phyloP scores from a whole-genome alignment of 2,113 vertebrate genomes.

The Marmota flaviventris region DNA sequence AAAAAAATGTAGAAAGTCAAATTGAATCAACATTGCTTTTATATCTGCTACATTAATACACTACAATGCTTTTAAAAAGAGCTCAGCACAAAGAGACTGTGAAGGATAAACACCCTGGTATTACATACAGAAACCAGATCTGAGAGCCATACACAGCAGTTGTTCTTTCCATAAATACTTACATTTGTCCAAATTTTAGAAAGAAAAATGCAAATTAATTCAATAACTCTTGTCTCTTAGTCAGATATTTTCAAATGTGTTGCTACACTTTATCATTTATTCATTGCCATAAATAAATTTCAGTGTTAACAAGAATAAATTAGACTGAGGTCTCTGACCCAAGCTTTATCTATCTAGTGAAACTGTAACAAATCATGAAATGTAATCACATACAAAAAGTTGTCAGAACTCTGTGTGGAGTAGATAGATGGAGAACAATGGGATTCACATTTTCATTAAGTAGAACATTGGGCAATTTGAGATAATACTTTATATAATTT shows the following conservation, averaged over 20 bases:
- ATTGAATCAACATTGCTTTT: neutral
- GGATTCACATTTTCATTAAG: neutral
- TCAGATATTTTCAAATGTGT: conserved; percentile 74
- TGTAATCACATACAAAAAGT: neutral
- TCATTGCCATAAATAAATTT: conserved; percentile 45
- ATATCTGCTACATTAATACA: neutral
- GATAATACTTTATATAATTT: neutral
- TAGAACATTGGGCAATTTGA: neutral
- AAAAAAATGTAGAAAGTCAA: conserved; percentile 17
- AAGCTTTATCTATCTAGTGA: neutral
- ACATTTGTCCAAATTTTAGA: conserved; percentile 72
- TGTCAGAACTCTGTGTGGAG: neutral
- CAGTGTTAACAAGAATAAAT: neutral
- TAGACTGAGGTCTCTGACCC: conserved; percentile 39
- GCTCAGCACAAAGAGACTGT: neutral
- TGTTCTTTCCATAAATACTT: conserved; percentile 77
- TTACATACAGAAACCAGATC: conserved; percentile 33
- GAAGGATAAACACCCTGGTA: conserved; percentile 3
- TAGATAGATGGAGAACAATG: neutral
- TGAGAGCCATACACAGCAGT: conserved; percentile 56
- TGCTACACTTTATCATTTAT: conserved; percentile 16
- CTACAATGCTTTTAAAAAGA: neutral
- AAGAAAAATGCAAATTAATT: conserved; percentile 79
- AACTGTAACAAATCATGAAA: neutral
- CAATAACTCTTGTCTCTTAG: conserved; percentile 58